phyloP scores from a whole-genome alignment of 2,888 invertebrate genomes.

The Silvanus unidentatus region DNA sequence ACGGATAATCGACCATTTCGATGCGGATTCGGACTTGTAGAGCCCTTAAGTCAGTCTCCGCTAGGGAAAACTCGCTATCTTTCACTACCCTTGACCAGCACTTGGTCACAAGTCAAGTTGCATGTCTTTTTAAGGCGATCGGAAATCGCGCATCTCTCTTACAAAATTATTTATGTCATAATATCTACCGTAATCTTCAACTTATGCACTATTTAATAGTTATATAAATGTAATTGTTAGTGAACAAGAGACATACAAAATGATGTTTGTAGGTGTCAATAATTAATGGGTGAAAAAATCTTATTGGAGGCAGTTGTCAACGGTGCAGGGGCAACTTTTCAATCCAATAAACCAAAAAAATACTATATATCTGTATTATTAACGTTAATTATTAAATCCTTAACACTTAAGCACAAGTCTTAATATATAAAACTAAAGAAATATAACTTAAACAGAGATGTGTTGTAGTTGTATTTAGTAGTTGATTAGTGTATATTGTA shows the following conservation, averaged over 20 bases:
- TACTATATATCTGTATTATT: slow-evolving; percentile 11
- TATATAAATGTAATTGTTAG: slow-evolving; percentile 22
- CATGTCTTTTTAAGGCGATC: too few relatives aligned
- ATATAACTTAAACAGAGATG: slow-evolving; percentile 19
- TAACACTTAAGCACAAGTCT: slow-evolving; percentile 25
- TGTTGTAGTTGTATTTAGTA: slow-evolving; percentile 23
- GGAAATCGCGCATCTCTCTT: too few relatives aligned
- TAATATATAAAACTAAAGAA: slow-evolving; percentile 12
- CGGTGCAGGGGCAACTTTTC: slow-evolving; percentile 30
- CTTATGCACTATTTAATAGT: slow-evolving; percentile 18
- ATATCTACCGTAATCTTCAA: slow-evolving; percentile 10
- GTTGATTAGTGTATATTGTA: slow-evolving; percentile 11
- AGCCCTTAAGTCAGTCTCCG: slow-evolving; percentile 31
- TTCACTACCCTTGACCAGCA: slow-evolving; percentile 10
- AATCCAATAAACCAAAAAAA: slow-evolving; percentile 24
- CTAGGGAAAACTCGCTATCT: slow-evolving; percentile 21
- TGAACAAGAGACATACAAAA: slow-evolving; percentile 17
- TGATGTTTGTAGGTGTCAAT: slow-evolving; percentile 23
- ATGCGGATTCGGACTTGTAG: slow-evolving; percentile 23
- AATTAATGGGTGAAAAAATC: slow-evolving; percentile 16
- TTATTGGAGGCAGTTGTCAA: slow-evolving; percentile 20
- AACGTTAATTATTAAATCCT: slow-evolving; percentile 21
- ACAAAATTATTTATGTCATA: too few relatives aligned
- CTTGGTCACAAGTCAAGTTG: not conserved
- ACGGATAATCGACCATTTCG: slow-evolving; percentile 5